Percentiles rank a stretch among this genome's conserved stretches.
Evolutionary conservation across 2,113 vertebrate genomes (phyloP).

Genomic region (Sardina pilchardus): DNA sequence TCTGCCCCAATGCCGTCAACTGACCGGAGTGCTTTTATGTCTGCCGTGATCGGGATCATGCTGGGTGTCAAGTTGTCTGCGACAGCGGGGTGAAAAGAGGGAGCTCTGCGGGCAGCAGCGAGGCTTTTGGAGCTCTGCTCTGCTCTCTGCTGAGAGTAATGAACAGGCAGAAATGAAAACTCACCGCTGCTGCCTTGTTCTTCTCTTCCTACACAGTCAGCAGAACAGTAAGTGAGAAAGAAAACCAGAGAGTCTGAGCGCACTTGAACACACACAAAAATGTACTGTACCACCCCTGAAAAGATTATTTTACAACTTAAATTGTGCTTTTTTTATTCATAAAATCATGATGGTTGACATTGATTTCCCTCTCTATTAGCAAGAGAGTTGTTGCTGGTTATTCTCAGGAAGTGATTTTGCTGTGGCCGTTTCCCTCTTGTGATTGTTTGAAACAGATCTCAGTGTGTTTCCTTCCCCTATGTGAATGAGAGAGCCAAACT

Average conservation of each 20-base stretch:
- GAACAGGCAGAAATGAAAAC: background rate
- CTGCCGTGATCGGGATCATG: conserved; percentile 40
- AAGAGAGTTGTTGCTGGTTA: conserved; percentile 2
- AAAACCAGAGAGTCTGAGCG: background rate
- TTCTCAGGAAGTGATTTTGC: conserved; percentile 13
- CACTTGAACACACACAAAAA: background rate
- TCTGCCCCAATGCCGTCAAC: conserved; percentile 20
- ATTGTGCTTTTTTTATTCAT: background rate
- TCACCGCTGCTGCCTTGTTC: background rate
- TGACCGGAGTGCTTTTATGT: conserved; percentile 32
- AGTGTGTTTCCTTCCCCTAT: conserved; percentile 29
- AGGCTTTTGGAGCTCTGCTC: background rate
- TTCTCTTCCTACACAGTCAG: background rate
- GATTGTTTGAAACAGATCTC: conserved; percentile 23
- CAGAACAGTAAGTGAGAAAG: background rate
- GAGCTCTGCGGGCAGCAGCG: background rate
- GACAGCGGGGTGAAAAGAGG: conserved; percentile 35
- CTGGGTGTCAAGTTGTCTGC: conserved; percentile 32
- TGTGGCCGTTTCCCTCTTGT: conserved; percentile 6
- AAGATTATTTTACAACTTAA: background rate
- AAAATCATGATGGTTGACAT: background rate
- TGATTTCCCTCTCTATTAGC: conserved; percentile 5
- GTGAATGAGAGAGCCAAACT: conserved; percentile 22
- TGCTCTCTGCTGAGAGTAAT: background rate
- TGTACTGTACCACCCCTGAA: background rate